Base-by-base conservation (phyloP, 2,888 invertebrate genomes). In the Glyphotaelius pellucidus region DNA sequence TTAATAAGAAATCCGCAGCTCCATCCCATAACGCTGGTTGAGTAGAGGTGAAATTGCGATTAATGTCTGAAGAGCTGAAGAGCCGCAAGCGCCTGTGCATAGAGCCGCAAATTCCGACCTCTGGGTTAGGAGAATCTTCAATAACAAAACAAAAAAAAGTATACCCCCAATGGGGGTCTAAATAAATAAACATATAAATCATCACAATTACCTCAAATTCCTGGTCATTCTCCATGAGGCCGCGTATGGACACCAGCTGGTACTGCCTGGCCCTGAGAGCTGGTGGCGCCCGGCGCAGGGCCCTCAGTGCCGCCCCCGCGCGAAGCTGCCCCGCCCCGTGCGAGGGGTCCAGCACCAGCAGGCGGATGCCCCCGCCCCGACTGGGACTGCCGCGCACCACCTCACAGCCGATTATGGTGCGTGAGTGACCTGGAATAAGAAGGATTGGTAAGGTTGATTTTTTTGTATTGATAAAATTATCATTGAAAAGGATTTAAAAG, bases 371-470 rank as follows among this genome's bases (percentile, higher is more conserved):
- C 92, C 97, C 97, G 94, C 97, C 97, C 94, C 96, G 96, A 93
- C 98, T 96, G 80, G 95, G 95, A 90, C 95, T 96, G 81, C 96
- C 96, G 93, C 96, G 96, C 91, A 95, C 86, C 94, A 97, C 97
- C 95, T 99, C 99, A 89, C 98, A 97, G 2, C 99, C 99, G 95
- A 99, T 97, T 95, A 99, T 98, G 84, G 98, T 98, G 94, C 98
- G 96, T 93, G 98, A 98, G 94, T 99, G 99, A 94, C 98, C 98
- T 98, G 95, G 0, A 67, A n/a, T 67, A 25, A 0, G 19, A 7
- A 67, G 67, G 19, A 67, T 67, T 67, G 67, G 19, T 67, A 7
- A 67, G 25, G 67, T 9, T 52, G 19, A 42, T 31, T 25, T 83
- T 83, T 32, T 35, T 30, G 15, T 83, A 25, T 83, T 30, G 19